A percentile compares a stretch with the other conserved stretches of the same genome.
Evolutionary conservation across 1,140 invertebrate genomes (phyloP).

Genomic region (Watersipora subatra): DNA sequence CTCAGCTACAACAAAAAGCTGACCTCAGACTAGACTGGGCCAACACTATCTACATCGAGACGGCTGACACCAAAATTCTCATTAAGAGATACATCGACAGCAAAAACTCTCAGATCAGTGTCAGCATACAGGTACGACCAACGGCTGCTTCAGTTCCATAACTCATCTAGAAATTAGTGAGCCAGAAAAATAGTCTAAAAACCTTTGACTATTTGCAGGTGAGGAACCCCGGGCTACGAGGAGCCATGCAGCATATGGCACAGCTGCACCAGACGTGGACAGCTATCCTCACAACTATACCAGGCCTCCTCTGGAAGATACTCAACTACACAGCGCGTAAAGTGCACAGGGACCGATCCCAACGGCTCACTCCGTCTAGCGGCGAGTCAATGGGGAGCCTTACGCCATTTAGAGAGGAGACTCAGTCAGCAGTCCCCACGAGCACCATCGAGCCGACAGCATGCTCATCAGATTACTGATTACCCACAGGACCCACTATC

Average conservation of each 20-base stretch:
- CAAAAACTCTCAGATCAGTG: slow-evolving; percentile 1
- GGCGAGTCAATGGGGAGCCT: no score
- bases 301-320: background rate
- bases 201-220: background rate
- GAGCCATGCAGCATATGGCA: background rate
- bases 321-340: background rate
- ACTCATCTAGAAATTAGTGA: background rate
- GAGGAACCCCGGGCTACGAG: background rate
- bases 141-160: background rate
- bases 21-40: slow-evolving; percentile 26
- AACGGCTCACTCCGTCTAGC: no score
- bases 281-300: background rate
- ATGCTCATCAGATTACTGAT: no score
- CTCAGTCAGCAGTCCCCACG: no score
- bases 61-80: slow-evolving; percentile 21
- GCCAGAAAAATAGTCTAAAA: background rate
- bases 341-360: no score
- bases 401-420: no score
- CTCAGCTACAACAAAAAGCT: slow-evolving; percentile 22
- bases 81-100: slow-evolving; percentile 6
- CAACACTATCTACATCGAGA: slow-evolving; percentile 21
- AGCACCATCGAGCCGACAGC: no score
- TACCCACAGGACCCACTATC: no score
- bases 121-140: slow-evolving; percentile 6
- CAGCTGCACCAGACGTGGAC: background rate